Evolutionary conservation across 2,888 invertebrate species (phyloP), one percentile per base, ranked within the genome.

Genomic region (Ectemnius lituratus): DNA sequence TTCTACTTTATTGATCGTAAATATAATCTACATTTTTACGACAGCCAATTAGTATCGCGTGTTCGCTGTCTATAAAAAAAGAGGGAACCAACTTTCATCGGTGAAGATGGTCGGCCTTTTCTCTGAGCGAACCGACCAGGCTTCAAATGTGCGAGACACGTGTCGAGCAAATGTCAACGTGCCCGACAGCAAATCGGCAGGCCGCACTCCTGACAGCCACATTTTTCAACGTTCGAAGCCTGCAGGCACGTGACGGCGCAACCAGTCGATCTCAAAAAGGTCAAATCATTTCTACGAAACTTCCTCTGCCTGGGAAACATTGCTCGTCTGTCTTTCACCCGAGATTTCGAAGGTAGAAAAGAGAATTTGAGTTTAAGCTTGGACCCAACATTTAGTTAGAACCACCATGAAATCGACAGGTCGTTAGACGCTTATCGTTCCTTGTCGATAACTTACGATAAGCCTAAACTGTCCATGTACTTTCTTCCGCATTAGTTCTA

Each of bases 111-210:
- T 47, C 16, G 52, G 52, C 52, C 16, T 52, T 52, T 52, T 52
- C 16, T 61, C 27, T 2, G 23, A 28, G 52, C 20, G 64, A 27
- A 62, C 11, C 16, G 6, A 13, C 16, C 13, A 45, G 52, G 1
- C 58, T 45, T 45, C 37, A 37, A 76, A 67, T 57, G 75, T 67
- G 85, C 69, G 70, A 67, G 81, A 86, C 88, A 88, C 86, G 84
- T 87, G 88, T 81, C 83, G 70, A 66, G 84, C 88, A 87, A 85
- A 82, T 87, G 88, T 84, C 84, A 83, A 73, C 59, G 66, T 63
- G 67, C 59, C 61, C 49, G 49, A 14, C 5, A 45, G 60, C 65
- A 49, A 75, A 75, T 75, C 76, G 71, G 66, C 73, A 37, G 37
- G 11, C 46, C 0, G 20, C 16, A 27, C 62, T 59, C 45, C 20